Conservation (phyloP, 1,140 invertebrate species). For the Pararge aegeria region DNA sequence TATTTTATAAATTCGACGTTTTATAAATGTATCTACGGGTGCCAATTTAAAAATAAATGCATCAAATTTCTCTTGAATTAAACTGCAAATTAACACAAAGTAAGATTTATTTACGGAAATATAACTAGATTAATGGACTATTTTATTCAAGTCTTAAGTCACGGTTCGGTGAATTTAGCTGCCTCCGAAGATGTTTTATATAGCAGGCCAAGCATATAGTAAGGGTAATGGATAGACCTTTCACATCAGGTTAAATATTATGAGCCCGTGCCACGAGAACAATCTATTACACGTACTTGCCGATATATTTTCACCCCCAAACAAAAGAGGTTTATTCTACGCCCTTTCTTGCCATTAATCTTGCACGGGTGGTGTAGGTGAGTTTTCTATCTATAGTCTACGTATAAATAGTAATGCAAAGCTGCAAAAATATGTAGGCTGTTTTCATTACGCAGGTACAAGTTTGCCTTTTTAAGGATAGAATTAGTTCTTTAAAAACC, state of each 20-base stretch:
- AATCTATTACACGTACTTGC: constrained; percentile 24
- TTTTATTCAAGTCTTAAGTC: background rate
- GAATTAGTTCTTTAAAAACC: too few species aligned
- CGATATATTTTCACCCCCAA: constrained; percentile 26
- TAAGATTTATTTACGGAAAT: too few species aligned
- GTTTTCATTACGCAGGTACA: too few species aligned
- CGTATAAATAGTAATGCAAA: too few species aligned
- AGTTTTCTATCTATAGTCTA: constrained; percentile 6
- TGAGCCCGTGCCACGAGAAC: constrained; percentile 19
- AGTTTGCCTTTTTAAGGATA: too few species aligned
- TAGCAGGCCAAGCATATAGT: constrained; percentile 10
- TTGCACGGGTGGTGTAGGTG: constrained; percentile 2
- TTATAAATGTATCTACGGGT: too few species aligned
- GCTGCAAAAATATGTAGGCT: too few species aligned
- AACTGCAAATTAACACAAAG: too few species aligned
- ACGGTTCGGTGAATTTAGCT: constrained; percentile 4
- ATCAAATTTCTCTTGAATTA: too few species aligned
- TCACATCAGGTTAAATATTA: constrained; percentile 27
- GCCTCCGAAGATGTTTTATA: constrained; percentile 12
- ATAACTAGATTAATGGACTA: too few species aligned
- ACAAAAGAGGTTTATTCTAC: constrained; percentile 24
- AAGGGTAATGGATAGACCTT: constrained; percentile 16
- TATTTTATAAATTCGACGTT: too few species aligned
- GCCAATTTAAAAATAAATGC: too few species aligned
- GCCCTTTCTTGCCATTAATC: constrained; percentile 15